phyloP scores from a whole-genome alignment of 2,888 invertebrate genomes.

The Tetrapedia diversipes region DNA sequence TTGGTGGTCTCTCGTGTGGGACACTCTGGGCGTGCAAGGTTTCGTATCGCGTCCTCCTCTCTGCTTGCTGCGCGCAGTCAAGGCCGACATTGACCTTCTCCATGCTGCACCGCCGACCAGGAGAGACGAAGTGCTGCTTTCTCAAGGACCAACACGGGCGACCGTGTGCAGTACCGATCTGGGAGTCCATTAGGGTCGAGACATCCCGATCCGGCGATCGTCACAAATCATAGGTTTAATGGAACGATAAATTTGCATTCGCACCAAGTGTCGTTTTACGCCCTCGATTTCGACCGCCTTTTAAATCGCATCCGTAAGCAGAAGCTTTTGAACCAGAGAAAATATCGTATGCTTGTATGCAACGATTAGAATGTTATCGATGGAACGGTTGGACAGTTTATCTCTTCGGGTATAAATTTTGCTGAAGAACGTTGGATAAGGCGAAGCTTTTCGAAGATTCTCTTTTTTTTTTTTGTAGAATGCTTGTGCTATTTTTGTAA shows the following conservation, averaged over 20 bases:
- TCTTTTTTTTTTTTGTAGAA: too few relatives aligned
- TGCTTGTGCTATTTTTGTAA: too few relatives aligned
- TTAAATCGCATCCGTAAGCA: constrained; percentile 1
- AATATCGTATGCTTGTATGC: background rate
- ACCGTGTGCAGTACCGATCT: constrained; percentile 57
- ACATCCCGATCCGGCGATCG: constrained; percentile 49
- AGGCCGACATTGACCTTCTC: constrained; percentile 60
- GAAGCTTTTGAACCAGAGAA: background rate
- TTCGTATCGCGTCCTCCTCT: constrained; percentile 42
- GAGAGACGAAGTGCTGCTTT: constrained; percentile 32
- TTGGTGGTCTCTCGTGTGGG: constrained; percentile 47
- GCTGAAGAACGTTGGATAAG: too few relatives aligned
- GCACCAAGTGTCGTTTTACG: constrained; percentile 44
- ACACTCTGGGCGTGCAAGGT: constrained; percentile 26
- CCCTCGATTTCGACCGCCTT: constrained; percentile 9
- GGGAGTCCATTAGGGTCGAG: constrained; percentile 64
- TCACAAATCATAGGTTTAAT: constrained; percentile 68
- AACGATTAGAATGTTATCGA: too few relatives aligned
- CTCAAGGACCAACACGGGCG: constrained; percentile 56
- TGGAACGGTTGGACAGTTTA: too few relatives aligned
- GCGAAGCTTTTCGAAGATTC: too few relatives aligned
- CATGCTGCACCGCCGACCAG: constrained; percentile 23
- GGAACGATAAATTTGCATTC: constrained; percentile 68
- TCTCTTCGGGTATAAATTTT: too few relatives aligned
- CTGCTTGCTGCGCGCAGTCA: constrained; percentile 29